phyloP scores from a whole-genome alignment of 1,140 invertebrate species.

The Thaumatotibia leucotreta region DNA sequence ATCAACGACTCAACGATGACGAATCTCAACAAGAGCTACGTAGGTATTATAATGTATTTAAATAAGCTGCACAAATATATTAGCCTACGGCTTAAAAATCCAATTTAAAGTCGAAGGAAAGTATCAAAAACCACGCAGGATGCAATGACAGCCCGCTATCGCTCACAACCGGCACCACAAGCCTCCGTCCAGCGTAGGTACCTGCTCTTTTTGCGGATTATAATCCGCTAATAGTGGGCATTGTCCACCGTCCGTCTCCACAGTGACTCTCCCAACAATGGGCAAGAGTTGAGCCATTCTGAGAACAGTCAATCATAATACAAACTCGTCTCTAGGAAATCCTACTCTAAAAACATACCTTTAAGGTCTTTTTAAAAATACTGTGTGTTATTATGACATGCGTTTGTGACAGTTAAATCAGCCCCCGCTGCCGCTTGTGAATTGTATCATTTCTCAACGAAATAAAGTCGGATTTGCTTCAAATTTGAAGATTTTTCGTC shows the following conservation, averaged over 20 bases:
- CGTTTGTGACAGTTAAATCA: background rate
- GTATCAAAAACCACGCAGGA: background rate
- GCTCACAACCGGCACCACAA: background rate
- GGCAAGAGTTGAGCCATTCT: slow-evolving; percentile 17
- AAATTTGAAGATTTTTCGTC: background rate
- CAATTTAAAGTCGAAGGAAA: too few species aligned
- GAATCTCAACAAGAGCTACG: too few species aligned
- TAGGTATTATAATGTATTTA: too few species aligned
- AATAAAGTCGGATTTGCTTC: background rate
- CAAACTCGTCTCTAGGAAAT: background rate
- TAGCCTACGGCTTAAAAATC: background rate
- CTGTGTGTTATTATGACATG: background rate
- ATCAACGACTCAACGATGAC: too few species aligned
- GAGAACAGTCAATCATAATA: background rate
- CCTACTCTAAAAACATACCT: background rate
- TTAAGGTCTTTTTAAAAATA: background rate
- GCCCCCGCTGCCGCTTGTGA: background rate
- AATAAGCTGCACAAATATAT: too few species aligned
- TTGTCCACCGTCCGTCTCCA: slow-evolving; percentile 8
- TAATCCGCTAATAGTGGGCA: slow-evolving; percentile 20
- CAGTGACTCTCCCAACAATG: slow-evolving; percentile 10
- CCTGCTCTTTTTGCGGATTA: slow-evolving; percentile 15
- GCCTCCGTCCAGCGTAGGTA: background rate
- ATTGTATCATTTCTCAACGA: background rate
- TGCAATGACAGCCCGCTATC: background rate